phyloP scores from a whole-genome alignment of 2,888 invertebrate species.

The Icerya purchasi region DNA sequence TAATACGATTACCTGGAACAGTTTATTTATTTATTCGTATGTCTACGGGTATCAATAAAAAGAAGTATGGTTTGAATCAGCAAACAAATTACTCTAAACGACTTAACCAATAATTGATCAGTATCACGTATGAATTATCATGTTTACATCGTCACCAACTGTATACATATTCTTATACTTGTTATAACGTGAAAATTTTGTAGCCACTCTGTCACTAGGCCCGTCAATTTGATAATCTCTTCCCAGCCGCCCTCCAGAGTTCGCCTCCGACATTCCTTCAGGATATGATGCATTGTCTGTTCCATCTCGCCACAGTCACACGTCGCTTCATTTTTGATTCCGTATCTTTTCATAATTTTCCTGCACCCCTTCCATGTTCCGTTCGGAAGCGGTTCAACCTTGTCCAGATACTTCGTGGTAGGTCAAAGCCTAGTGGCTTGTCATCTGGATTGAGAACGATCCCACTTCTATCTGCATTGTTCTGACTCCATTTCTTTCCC shows the following conservation, averaged over 20 bases:
- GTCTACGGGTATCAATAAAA: too few relatives aligned
- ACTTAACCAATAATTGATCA: too few relatives aligned
- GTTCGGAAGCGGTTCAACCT: not conserved
- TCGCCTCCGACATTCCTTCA: not conserved
- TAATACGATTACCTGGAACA: too few relatives aligned
- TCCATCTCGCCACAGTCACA: not conserved
- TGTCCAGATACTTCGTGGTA: not conserved
- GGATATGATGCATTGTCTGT: not conserved
- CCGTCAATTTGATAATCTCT: not conserved
- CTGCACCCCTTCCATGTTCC: not conserved
- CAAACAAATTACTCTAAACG: too few relatives aligned
- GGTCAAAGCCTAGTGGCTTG: not conserved
- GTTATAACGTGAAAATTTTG: too few relatives aligned
- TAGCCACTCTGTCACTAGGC: not conserved
- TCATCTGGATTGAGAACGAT: not conserved
- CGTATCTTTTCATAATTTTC: not conserved
- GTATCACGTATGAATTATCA: too few relatives aligned
- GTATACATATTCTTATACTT: too few relatives aligned
- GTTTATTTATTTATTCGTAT: too few relatives aligned
- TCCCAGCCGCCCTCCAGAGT: not conserved
- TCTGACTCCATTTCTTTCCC: not conserved
- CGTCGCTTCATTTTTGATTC: not conserved
- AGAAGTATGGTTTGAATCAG: too few relatives aligned
- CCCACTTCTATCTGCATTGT: not conserved
- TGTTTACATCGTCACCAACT: too few relatives aligned